These are phyloP conservation scores for Mesopsocus fuscifrons DNA, from an alignment of 2,888 invertebrate species.

Conservation along the genomic window DNA sequence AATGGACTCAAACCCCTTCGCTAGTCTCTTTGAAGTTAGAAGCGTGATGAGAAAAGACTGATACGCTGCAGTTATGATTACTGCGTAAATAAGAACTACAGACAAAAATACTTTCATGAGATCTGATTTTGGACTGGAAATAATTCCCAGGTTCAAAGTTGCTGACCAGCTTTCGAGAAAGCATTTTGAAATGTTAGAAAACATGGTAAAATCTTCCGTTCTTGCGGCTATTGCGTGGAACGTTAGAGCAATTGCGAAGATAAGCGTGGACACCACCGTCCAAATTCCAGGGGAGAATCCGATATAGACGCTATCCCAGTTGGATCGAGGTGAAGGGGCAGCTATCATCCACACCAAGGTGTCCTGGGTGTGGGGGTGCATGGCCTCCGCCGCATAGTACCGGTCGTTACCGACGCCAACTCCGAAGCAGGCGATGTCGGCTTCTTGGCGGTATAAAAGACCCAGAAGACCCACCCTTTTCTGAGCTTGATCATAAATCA, in stretches of 20 bases:
- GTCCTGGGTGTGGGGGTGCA: neutral
- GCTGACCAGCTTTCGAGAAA: neutral
- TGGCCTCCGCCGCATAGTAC: neutral
- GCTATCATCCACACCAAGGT: neutral
- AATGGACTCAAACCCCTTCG: neutral
- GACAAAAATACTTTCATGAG: neutral
- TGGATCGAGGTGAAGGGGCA: neutral
- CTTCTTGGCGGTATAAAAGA: neutral
- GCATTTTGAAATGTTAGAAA: neutral
- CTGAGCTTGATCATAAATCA: neutral
- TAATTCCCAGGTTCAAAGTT: neutral
- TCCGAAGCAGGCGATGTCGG: neutral
- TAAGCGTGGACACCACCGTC: neutral
- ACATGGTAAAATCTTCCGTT: no score
- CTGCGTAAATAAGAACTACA: neutral
- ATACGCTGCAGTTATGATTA: neutral
- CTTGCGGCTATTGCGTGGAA: no score
- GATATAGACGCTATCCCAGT: neutral
- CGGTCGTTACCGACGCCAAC: neutral
- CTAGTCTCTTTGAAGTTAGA: neutral
- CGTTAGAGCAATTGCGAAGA: neutral
- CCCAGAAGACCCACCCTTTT: neutral
- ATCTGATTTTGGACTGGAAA: neutral
- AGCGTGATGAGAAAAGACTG: neutral
- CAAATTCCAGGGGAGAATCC: neutral